phyloP scores from a whole-genome alignment of 2,888 invertebrate species.

The Aspidiotus destructor region DNA sequence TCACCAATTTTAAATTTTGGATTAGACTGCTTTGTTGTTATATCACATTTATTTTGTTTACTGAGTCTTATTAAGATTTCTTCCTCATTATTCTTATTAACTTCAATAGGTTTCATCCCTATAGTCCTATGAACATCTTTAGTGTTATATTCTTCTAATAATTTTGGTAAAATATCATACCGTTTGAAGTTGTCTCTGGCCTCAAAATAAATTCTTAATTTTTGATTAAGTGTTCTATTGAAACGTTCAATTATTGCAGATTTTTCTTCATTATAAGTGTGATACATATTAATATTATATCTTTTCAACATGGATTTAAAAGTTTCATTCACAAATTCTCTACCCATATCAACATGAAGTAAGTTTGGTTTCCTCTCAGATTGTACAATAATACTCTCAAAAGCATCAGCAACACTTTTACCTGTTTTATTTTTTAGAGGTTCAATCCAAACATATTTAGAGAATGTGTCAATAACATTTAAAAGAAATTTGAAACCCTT shows the following conservation, averaged over 20 bases:
- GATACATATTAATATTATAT: constrained; percentile 37
- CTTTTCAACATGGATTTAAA: constrained; percentile 34
- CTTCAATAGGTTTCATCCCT: constrained; percentile 3
- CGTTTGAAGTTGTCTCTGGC: constrained; percentile 37
- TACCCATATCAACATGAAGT: constrained; percentile 38
- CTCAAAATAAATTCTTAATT: constrained; percentile 39
- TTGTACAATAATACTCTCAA: constrained; percentile 36
- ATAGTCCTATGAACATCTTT: constrained; percentile 24
- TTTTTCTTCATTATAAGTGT: constrained; percentile 39
- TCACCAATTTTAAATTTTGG: constrained; percentile 13
- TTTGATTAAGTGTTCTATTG: constrained; percentile 39
- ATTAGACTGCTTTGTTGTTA: constrained; percentile 77
- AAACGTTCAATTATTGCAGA: constrained; percentile 40
- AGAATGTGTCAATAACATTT: constrained; percentile 36
- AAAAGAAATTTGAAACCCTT: constrained; percentile 35
- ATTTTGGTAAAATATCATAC: constrained; percentile 37
- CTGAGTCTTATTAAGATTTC: constrained; percentile 16
- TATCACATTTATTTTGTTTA: constrained; percentile 43
- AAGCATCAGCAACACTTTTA: constrained; percentile 33
- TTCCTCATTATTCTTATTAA: constrained; percentile 12
- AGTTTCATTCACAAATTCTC: constrained; percentile 36
- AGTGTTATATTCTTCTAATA: constrained; percentile 38
- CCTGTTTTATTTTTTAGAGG: constrained; percentile 36
- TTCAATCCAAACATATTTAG: constrained; percentile 37
- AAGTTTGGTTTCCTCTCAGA: constrained; percentile 30